phyloP scores from a whole-genome alignment of 2,888 invertebrate genomes.

The Conchocele bisecta region DNA sequence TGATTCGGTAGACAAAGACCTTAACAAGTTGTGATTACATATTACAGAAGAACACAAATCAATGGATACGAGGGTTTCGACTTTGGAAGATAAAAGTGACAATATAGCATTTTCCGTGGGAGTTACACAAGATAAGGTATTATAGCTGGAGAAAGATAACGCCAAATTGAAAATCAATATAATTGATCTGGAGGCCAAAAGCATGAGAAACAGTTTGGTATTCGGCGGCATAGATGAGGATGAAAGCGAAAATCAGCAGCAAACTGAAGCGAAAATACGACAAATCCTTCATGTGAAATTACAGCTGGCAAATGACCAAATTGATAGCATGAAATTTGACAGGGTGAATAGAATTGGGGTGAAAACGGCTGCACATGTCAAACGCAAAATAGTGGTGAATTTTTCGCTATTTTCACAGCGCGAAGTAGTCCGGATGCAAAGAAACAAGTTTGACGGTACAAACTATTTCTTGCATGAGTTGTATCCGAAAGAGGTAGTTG shows the following conservation, averaged over 20 bases:
- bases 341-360: not conserved
- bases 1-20: too few species aligned
- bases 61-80: too few species aligned
- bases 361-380: not conserved
- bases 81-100: too few species aligned
- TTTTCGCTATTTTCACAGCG: not conserved
- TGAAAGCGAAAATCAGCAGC: not conserved
- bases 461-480: not conserved
- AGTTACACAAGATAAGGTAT: too few species aligned
- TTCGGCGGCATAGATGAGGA: too few species aligned
- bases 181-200: not conserved
- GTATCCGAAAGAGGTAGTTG: not conserved
- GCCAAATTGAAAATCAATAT: not conserved
- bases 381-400: not conserved
- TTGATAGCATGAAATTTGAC: not conserved
- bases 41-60: too few species aligned
- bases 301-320: not conserved
- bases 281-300: not conserved
- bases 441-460: not conserved
- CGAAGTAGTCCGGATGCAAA: not conserved
- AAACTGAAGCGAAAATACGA: not conserved
- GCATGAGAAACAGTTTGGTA: too few species aligned
- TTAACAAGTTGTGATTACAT: too few species aligned
- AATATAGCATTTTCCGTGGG: too few species aligned
- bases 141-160: not conserved